Conservation (phyloP, 35 echinoderm and acorn worm species). For the Ophiothrix spiculata region DNA sequence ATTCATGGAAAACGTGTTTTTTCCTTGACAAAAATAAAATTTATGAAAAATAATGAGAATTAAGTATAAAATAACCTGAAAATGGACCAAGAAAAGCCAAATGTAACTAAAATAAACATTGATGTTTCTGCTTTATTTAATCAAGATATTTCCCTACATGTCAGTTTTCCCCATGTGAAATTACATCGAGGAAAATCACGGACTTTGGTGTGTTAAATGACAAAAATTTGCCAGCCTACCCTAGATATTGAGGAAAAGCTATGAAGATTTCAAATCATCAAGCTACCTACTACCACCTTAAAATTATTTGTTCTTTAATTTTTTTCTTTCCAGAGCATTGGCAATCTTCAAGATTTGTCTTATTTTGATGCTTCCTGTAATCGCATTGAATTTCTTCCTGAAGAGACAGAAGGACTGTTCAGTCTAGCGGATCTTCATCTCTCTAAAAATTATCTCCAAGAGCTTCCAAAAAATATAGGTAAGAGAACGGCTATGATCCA, state of each 20-base stretch:
- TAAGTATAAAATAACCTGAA: no score
- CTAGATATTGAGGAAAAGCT: not conserved
- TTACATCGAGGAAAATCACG: no score
- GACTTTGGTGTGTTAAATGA: no score
- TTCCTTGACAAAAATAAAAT: no score
- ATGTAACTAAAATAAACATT: no score
- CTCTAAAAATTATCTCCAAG: constrained; percentile 86
- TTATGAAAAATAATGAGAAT: no score
- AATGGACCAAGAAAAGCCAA: no score
- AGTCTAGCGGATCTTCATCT: constrained; percentile 87
- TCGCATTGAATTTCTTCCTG: constrained; percentile 63
- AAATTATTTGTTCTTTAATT: not conserved
- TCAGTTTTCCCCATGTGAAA: no score
- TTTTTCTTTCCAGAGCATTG: constrained; percentile 59
- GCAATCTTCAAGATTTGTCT: constrained; percentile 56
- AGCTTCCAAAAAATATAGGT: constrained; percentile 80
- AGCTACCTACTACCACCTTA: not conserved
- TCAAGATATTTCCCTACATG: no score
- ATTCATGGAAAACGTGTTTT: no score
- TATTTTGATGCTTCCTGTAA: constrained; percentile 95
- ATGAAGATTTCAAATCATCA: not conserved
- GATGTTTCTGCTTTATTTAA: no score
- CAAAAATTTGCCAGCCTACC: no score
- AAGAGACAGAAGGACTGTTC: constrained; percentile 55
- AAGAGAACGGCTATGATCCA: constrained; percentile 14